Base-by-base conservation (phyloP, 2,888 invertebrate genomes). In the Muschampia plurimacula region DNA sequence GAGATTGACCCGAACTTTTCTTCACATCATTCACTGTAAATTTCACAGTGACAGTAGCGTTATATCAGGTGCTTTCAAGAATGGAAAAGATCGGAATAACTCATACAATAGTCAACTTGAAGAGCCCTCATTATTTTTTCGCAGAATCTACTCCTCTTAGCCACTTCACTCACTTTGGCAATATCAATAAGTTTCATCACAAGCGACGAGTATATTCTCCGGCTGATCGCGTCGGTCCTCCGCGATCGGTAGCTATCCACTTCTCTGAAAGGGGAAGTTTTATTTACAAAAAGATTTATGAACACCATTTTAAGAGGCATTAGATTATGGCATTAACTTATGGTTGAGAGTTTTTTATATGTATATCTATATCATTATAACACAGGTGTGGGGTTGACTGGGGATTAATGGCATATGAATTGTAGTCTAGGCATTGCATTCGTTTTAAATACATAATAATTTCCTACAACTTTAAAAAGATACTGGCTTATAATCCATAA, bases 131-230 rank as follows among this genome's bases (percentile, higher is more conserved):
- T 13, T 46, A n/a, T n/a, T 49, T 49, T 55, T 15, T 55, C 8
- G 22, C 52, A 22, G 8, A 15, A 22, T 55, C 9, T 22, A 22
- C 22, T 8, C 22, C 2, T 3, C 22, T 55, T 10, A 55, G 22
- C 22, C 22, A 55, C 4, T 22, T 57, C 2, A 67, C 70, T 75
- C 74, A 90, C 92, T 87, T 92, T 92, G 2, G 93, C 93, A 41
- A 93, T 93, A 77, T 93, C 93, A 60, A 93, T 89, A 46, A 93
- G 89, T 75, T 93, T 93, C 92, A 93, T 93, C 60, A 93, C 75
- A 22, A 93, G 87, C 0, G 93, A 88, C 1, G 93, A 92, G 79
- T 93, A 93, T 71, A 93, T 87, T 1, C 87, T 83, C 0, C 93
- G 84, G 75, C 93, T 92, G 80, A 93, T 92, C 15, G 93, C 92